Base-by-base conservation (phyloP, 1,140 invertebrate genomes). In the Zophobas morio region DNA sequence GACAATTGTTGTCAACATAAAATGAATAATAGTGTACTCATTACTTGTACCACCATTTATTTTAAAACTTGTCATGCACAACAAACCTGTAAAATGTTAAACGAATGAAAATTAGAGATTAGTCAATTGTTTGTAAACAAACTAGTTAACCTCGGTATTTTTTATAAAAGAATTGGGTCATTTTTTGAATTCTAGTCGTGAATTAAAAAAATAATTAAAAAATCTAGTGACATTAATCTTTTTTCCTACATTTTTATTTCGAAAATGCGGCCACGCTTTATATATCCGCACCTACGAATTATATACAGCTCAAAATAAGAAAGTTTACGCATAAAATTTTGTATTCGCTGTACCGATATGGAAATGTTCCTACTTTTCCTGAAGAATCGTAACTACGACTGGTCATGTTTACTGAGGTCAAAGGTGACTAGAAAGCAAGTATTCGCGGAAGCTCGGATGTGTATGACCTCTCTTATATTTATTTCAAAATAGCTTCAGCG, bases 401-500 rank as follows among this genome's bases (percentile, higher is more conserved):
- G 60, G 60, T 66, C 60, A 66, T 66, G 60, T 66, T 32, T 39
- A 39, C 2, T 20, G 60, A 66, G 60, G 60, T 66, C 42, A 66
- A 42, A 66, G 60, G 60, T 66, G 60, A 66, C 37, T 66, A 66
- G 60, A 66, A 66, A 66, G 60, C 60, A 66, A 66, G 42, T 66
- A 66, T 33, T 66, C 60, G 33, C 60, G 60, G 60, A 66, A 66
- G 60, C 60, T 40, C 20, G 20, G 42, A 42, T 66, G 42, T n/a
- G 1, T 37, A 46, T 66, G 60, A 66, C 60, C 60, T 66, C 60
- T 66, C 39, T 66, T 32, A 36, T 66, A 66, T 39, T 40, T 33
- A 33, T 46, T 66, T 66, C 37, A 66, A 66, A 66, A 66, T 40
- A 66, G 20, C 42, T 66, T 46, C 60, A 66, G 3, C 57, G 60